Evolutionary conservation across 2,797 vertebrate species (phyloP).

Genomic region (Jordanella pulchra): DNA sequence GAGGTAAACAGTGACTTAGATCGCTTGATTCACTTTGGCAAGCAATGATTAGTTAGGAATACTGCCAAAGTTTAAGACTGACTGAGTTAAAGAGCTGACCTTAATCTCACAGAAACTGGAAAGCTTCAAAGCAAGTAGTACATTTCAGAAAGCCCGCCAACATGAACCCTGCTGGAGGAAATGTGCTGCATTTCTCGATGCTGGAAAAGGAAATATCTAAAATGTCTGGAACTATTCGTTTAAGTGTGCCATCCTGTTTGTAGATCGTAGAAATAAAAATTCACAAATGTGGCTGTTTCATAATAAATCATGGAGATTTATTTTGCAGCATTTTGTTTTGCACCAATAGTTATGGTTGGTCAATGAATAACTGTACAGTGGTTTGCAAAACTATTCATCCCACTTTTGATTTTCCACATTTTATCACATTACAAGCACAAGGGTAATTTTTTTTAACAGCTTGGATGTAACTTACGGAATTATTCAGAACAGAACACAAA

Average conservation of each 20-base stretch:
- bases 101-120: neutral
- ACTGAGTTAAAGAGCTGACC: constrained; percentile 1
- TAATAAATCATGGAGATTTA: neutral
- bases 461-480: no score
- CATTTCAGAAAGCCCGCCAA: neutral
- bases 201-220: neutral
- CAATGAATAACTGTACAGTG: no score
- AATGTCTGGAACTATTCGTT: neutral
- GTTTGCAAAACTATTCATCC: no score
- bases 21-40: neutral
- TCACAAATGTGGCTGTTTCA: neutral
- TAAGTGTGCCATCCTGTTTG: neutral
- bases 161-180: neutral
- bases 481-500: no score
- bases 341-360: no score
- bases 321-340: neutral
- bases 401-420: no score
- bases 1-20: neutral
- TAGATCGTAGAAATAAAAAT: neutral
- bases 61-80: neutral
- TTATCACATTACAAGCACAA: no score
- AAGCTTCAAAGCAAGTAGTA: neutral
- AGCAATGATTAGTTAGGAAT: neutral
- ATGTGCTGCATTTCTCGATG: neutral
- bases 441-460: no score